phyloP scores from a whole-genome alignment of 2,797 vertebrate species.

The Brotogeris chrysoptera region DNA sequence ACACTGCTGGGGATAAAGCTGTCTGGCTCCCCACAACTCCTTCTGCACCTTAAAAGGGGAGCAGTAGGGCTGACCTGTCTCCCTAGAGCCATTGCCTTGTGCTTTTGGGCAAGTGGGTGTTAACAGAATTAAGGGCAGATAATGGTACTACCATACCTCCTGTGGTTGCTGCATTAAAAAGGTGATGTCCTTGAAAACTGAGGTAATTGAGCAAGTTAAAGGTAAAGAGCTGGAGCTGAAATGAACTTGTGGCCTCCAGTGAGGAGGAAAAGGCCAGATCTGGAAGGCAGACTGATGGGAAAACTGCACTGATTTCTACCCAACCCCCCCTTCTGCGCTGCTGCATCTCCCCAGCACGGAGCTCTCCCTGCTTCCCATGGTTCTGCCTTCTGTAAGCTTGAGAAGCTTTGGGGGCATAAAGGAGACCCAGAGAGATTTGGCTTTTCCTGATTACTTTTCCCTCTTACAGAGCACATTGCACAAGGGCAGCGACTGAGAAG shows the following conservation, averaged over 20 bases:
- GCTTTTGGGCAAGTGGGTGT: background rate
- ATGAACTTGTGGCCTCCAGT: background rate
- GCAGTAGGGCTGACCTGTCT: background rate
- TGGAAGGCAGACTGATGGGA: background rate
- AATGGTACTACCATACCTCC: background rate
- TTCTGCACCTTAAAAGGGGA: background rate
- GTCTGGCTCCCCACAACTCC: fast-evolving
- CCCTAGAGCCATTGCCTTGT: background rate
- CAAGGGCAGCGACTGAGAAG: background rate
- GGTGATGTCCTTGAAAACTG: background rate
- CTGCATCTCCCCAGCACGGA: background rate
- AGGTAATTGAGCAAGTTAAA: background rate
- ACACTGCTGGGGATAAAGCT: background rate
- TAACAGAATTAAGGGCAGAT: background rate
- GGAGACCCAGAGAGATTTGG: background rate
- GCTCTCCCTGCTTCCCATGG: background rate
- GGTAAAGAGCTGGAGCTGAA: background rate
- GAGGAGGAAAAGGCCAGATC: background rate
- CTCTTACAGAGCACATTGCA: background rate
- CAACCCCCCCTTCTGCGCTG: background rate
- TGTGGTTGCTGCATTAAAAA: background rate
- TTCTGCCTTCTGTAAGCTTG: background rate
- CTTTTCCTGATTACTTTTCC: background rate
- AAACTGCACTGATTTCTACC: background rate
- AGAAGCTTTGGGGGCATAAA: background rate